Evolutionary conservation across 2,113 vertebrate species (phyloP), one percentile per base, ranked within the genome.

Genomic region (Cyanistes caeruleus): DNA sequence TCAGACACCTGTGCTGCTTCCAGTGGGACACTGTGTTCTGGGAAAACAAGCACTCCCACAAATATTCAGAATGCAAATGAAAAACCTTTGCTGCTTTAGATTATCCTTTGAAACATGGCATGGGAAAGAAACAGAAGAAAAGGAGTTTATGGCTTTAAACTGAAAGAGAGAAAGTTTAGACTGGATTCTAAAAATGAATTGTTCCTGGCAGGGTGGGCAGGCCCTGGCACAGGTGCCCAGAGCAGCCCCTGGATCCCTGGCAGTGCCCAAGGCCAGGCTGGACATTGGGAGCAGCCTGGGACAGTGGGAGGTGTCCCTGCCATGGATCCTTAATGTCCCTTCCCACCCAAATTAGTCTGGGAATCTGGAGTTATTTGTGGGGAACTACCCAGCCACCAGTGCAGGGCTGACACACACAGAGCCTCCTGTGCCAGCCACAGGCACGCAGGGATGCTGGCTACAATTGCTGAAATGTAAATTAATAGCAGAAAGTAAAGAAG

Each of bases 131-230:
- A 18, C 15, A 20, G 48, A 14, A 48, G 6, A 13, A 28, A 24
- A n/a, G 0, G 2, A 2, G 4, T 44, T 59, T 39, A 8, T n/a
- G 19, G 33, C 3, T 74, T 46, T 28, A 53, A 39, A 60, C 19
- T 18, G 46, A 49, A 23, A 74, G 24, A 55, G 23, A 37, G 9
- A 6, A 21, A 44, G 20, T n/a, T 60, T 22, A 39, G 20, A 48
- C 53, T 30, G 9, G 28, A 27, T 60, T 67, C 5, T 39, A 4
- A 16, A 46, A 9, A 68, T 19, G 2, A 83, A 41, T 48, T 6
- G 1, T 18, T 53, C 13, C 69, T 39, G 33, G 0, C 0, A 89
- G 60, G 46, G 52, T 15, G 33, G 27, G 15, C 2, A 65, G 39
- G 27, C 37, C 48, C 60, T 39, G 68, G 60, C 60, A 81, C 52